A percentile compares a stretch with the other conserved stretches of the same genome.
Evolutionary conservation across 2,797 vertebrate species (phyloP).

Genomic region (Aldrovandia affinis): DNA sequence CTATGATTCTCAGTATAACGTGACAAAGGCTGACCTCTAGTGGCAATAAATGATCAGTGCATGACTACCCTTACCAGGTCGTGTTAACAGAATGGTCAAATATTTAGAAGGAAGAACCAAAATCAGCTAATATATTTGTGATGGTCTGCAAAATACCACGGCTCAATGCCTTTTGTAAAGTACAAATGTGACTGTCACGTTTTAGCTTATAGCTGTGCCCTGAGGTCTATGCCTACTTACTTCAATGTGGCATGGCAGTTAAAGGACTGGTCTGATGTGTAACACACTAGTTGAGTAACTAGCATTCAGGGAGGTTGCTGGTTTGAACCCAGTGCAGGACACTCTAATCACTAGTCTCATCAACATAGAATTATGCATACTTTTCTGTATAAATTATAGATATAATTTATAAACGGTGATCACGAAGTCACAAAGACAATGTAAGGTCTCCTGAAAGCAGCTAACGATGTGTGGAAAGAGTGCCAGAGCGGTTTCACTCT

Average conservation of each 20-base stretch:
- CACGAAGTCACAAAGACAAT: too few relatives aligned
- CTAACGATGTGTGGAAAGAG: too few relatives aligned
- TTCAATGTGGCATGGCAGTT: not conserved
- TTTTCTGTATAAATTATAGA: too few relatives aligned
- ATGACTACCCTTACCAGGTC: not conserved
- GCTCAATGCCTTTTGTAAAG: too few relatives aligned
- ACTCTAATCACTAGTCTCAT: not conserved
- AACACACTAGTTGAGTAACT: not conserved
- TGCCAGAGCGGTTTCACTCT: too few relatives aligned
- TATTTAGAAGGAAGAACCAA: not conserved
- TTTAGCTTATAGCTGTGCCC: too few relatives aligned
- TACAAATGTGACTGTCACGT: too few relatives aligned
- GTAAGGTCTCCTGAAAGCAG: too few relatives aligned
- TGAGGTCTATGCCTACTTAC: not conserved
- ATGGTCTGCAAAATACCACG: too few relatives aligned
- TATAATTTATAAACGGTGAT: too few relatives aligned
- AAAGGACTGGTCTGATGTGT: not conserved
- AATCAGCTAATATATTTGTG: not conserved
- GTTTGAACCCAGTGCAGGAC: not conserved
- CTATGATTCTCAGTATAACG: not conserved
- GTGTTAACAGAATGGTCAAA: not conserved
- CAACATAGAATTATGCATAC: too few relatives aligned
- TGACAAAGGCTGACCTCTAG: slow-evolving; percentile 2
- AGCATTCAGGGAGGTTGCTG: not conserved
- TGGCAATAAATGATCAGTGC: not conserved